Conservation (phyloP, 30 jellyfish, hydroid and myxozoan genomes). For the Cassiopea xamachana region DNA sequence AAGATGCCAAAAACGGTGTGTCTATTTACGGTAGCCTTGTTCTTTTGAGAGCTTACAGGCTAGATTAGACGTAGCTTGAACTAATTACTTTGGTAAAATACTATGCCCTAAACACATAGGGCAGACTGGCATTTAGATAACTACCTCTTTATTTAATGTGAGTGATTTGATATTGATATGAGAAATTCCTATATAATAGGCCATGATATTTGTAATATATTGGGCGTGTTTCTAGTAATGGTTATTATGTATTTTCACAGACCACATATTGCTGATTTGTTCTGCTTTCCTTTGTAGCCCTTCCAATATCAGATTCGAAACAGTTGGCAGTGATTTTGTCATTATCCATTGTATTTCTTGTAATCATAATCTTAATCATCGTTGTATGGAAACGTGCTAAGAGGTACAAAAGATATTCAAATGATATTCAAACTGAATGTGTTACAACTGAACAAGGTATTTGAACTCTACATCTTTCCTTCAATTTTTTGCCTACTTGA, state of each 20-base stretch:
- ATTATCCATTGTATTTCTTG: conserved; percentile 66
- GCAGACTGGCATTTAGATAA: neutral
- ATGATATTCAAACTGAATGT: conserved; percentile 59
- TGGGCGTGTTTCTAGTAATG: neutral
- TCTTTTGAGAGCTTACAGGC: no score
- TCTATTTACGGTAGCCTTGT: neutral
- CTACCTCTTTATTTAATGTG: neutral
- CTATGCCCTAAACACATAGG: neutral
- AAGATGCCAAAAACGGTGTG: neutral
- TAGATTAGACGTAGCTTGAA: neutral
- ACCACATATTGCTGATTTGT: neutral
- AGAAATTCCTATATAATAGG: neutral
- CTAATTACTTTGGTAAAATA: no score
- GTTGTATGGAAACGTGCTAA: conserved; percentile 84
- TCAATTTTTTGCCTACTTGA: neutral
- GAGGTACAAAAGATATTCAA: conserved; percentile 65
- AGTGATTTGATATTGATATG: neutral
- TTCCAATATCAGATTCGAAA: conserved; percentile 78
- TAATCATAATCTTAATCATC: conserved; percentile 69
- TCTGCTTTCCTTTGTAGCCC: conserved; percentile 26
- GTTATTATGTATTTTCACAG: no score
- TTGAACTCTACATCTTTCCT: neutral
- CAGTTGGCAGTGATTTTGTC: conserved; percentile 85
- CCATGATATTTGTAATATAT: neutral
- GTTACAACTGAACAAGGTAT: conserved; percentile 47